A percentile compares a stretch with the other conserved stretches of the same genome.
These are phyloP conservation scores for Hapalemur alaotrensis DNA, from an alignment of 2,797 vertebrate genomes.

Conservation along the genomic window DNA sequence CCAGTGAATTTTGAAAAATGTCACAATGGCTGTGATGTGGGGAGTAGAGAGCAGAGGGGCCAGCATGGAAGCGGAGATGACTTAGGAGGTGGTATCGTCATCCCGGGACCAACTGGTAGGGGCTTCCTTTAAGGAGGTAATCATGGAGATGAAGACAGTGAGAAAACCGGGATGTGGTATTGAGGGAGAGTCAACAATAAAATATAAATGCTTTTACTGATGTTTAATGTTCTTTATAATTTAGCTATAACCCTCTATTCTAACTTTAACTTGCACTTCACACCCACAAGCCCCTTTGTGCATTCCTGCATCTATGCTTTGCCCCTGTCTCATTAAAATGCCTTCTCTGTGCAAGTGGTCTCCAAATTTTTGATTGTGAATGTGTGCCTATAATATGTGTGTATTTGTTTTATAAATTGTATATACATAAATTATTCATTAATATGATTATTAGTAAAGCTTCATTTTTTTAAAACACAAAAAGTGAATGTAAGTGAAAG, in stretches of 20 bases:
- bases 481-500: not conserved
- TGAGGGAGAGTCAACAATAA: not conserved
- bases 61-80: not conserved
- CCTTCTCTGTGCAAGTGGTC: not conserved
- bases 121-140: not conserved
- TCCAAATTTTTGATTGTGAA: not conserved
- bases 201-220: not conserved
- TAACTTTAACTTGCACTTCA: not conserved
- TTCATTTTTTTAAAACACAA: not conserved
- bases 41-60: not conserved
- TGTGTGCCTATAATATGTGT: not conserved
- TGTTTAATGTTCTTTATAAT: not conserved
- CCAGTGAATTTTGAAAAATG: not conserved
- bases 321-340: not conserved
- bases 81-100: accelerated
- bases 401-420: not conserved
- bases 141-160: not conserved
- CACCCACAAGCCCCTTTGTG: not conserved
- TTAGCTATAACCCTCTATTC: not conserved
- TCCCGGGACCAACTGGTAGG: not conserved
- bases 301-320: not conserved
- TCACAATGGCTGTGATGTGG: not conserved
- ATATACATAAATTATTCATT: not conserved
- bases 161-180: not conserved
- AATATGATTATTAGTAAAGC: not conserved